Evolutionary conservation across 2,113 vertebrate species (phyloP).

Genomic region (Erinaceus europaeus): DNA sequence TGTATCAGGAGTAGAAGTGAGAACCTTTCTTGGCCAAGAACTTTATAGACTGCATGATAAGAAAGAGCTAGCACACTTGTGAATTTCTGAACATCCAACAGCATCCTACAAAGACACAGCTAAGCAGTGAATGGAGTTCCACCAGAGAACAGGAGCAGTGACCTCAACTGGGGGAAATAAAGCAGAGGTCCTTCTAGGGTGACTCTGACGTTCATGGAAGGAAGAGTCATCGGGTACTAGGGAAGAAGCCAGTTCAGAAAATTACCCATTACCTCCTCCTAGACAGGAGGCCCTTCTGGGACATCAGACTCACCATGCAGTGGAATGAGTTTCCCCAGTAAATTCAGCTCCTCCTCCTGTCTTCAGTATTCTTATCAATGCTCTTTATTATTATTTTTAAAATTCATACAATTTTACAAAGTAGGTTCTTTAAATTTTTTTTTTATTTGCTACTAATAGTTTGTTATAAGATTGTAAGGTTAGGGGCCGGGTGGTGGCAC

Average conservation of each 20-base stretch:
- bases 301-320: background rate
- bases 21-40: conserved; percentile 8
- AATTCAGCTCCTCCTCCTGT: background rate
- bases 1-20: background rate
- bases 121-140: background rate
- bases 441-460: no score
- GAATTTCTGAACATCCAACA: conserved; percentile 1
- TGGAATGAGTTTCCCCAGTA: background rate
- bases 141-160: background rate
- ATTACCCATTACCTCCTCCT: background rate
- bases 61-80: background rate
- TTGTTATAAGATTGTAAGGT: no score
- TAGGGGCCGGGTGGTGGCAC: no score
- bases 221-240: background rate
- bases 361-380: background rate
- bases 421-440: background rate
- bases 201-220: background rate
- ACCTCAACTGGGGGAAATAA: background rate
- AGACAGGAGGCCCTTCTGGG: background rate
- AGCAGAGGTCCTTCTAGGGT: background rate
- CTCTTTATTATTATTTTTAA: conserved; percentile 16
- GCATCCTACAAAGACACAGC: background rate
- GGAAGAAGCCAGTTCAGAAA: background rate
- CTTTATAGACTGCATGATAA: background rate
- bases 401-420: background rate